phyloP scores from a whole-genome alignment of 2,797 vertebrate species.

The Todus mexicanus region DNA sequence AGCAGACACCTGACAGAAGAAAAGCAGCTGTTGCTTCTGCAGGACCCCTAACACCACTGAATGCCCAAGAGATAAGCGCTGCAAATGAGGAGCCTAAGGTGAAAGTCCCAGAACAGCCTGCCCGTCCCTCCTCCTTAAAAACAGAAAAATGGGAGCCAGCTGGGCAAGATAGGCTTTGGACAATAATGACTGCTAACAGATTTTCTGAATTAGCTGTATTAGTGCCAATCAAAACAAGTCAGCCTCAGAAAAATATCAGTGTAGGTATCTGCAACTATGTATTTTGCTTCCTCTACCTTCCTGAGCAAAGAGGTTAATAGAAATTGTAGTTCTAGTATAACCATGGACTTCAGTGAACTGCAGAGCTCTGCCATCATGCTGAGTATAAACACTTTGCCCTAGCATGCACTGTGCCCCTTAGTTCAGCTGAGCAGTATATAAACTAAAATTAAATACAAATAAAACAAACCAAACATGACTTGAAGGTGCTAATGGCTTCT shows the following conservation, averaged over 20 bases:
- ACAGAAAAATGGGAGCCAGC: neutral
- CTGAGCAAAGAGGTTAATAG: neutral
- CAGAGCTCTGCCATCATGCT: neutral
- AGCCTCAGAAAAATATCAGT: neutral
- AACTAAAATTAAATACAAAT: slow-evolving; percentile 1
- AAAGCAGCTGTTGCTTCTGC: neutral
- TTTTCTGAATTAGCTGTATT: neutral
- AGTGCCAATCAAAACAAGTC: neutral
- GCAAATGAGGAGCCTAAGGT: neutral
- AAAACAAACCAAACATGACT: slow-evolving; percentile 29
- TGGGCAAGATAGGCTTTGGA: neutral
- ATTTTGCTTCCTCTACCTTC: neutral
- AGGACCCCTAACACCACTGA: neutral
- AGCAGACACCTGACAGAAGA: neutral
- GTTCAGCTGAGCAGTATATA: slow-evolving; percentile 22
- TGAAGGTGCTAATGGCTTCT: slow-evolving; percentile 21
- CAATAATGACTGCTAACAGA: neutral
- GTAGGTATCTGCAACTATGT: neutral
- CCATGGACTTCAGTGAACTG: neutral
- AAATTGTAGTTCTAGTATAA: neutral
- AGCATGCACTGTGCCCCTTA: neutral
- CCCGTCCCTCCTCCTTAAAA: neutral
- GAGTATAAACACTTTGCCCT: neutral
- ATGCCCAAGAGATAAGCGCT: neutral
- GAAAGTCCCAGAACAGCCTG: neutral